phyloP scores from a whole-genome alignment of 2,113 vertebrate species.

The Andinoacara biseriatus region DNA sequence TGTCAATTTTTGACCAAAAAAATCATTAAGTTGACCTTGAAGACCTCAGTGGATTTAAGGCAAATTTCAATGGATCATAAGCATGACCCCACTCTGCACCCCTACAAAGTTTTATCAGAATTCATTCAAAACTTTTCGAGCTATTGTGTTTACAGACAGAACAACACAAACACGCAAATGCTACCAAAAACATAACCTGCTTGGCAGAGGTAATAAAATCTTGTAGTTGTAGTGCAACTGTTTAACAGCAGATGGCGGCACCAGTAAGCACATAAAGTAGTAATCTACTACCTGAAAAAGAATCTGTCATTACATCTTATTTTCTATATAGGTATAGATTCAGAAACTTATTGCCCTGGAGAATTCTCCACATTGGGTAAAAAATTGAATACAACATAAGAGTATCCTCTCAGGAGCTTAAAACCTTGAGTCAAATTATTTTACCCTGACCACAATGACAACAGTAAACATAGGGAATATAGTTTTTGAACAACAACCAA shows the following conservation, averaged over 20 bases:
- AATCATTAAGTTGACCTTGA: too few relatives aligned
- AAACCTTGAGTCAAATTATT: background rate
- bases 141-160: too few relatives aligned
- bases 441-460: background rate
- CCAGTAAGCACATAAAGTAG: background rate
- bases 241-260: slow-evolving; percentile 36
- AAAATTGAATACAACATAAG: background rate
- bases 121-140: too few relatives aligned
- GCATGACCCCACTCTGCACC: too few relatives aligned
- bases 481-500: background rate
- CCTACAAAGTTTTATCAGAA: too few relatives aligned
- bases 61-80: too few relatives aligned
- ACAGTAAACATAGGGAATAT: background rate
- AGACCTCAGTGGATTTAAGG: too few relatives aligned
- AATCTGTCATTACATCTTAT: background rate
- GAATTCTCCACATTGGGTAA: background rate
- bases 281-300: background rate
- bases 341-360: background rate
- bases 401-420: background rate
- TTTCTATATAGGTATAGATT: background rate
- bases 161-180: too few relatives aligned
- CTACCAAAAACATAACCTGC: too few relatives aligned
- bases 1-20: too few relatives aligned
- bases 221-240: slow-evolving; percentile 7
- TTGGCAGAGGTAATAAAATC: too few relatives aligned